Percentiles rank a stretch among this genome's conserved stretches.
phyloP scores from a whole-genome alignment of 1,140 invertebrate genomes.

The Campoletis sonorensis region DNA sequence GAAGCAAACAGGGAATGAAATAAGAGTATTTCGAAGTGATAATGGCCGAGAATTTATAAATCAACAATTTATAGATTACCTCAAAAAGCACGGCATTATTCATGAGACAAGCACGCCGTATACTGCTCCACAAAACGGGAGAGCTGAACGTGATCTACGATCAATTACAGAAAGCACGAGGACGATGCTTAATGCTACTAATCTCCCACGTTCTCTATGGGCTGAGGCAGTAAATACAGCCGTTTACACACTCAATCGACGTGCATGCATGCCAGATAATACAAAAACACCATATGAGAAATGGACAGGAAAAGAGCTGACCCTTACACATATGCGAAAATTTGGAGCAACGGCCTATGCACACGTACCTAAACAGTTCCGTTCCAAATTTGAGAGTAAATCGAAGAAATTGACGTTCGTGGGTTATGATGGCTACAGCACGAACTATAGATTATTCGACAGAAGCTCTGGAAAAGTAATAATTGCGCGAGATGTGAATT shows the following conservation, averaged over 20 bases:
- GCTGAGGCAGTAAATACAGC: constrained; percentile 51
- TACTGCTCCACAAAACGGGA: constrained; percentile 42
- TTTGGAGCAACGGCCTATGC: too few relatives aligned
- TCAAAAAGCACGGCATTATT: constrained; percentile 30
- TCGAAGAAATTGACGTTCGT: too few relatives aligned
- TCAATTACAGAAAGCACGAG: constrained; percentile 37
- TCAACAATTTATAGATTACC: constrained; percentile 35
- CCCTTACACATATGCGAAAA: neutral
- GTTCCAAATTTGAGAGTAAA: too few relatives aligned
- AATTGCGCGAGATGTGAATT: too few relatives aligned
- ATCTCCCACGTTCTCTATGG: constrained; percentile 50
- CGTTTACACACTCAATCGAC: constrained; percentile 47
- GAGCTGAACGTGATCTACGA: constrained; percentile 43
- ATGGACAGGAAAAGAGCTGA: too few relatives aligned
- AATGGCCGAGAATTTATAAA: constrained; percentile 42
- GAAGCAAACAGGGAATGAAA: constrained; percentile 44
- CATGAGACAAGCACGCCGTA: constrained; percentile 38
- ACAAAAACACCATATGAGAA: too few relatives aligned
- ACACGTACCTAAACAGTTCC: too few relatives aligned
- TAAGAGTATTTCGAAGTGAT: constrained; percentile 40
- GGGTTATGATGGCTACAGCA: too few relatives aligned
- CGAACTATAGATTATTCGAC: neutral
- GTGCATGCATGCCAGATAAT: constrained; percentile 11
- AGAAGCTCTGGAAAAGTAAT: too few relatives aligned
- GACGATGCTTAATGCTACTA: constrained; percentile 47